Evolutionary conservation across 2,113 vertebrate species (phyloP).

Genomic region (Pedionomus torquatus): DNA sequence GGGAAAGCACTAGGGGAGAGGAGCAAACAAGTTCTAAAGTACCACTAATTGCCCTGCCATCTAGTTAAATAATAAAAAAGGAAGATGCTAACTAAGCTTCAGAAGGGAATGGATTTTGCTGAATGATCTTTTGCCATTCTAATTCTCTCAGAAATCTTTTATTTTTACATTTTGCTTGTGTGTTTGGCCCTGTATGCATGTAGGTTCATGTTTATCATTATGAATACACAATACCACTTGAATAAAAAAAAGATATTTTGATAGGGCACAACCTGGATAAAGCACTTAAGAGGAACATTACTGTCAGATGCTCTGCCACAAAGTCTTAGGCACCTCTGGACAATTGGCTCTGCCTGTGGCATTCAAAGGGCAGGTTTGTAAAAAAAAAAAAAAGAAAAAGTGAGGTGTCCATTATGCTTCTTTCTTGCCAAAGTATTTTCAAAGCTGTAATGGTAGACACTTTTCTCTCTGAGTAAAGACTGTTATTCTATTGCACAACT

Average conservation of each 20-base stretch:
- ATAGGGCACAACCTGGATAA: neutral
- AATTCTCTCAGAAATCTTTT: neutral
- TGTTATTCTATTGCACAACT: neutral
- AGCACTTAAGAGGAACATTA: neutral
- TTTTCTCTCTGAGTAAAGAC: neutral
- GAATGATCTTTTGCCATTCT: neutral
- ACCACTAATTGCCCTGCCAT: neutral
- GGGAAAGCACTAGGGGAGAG: neutral
- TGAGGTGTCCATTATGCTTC: neutral
- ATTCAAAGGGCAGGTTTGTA: neutral
- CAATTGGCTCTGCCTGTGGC: neutral
- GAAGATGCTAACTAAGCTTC: neutral
- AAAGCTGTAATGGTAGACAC: neutral
- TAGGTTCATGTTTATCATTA: neutral
- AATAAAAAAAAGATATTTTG: neutral
- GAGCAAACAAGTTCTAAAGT: neutral
- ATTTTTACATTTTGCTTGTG: neutral
- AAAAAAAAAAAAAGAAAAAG: neutral
- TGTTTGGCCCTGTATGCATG: neutral
- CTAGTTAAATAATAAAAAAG: neutral
- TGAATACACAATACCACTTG: neutral
- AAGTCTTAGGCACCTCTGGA: neutral
- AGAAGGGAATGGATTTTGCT: neutral
- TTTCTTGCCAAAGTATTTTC: constrained; percentile 33
- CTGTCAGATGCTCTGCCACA: neutral